Conservation (phyloP, 2,888 invertebrate genomes). For the Parnassius smintheus region DNA sequence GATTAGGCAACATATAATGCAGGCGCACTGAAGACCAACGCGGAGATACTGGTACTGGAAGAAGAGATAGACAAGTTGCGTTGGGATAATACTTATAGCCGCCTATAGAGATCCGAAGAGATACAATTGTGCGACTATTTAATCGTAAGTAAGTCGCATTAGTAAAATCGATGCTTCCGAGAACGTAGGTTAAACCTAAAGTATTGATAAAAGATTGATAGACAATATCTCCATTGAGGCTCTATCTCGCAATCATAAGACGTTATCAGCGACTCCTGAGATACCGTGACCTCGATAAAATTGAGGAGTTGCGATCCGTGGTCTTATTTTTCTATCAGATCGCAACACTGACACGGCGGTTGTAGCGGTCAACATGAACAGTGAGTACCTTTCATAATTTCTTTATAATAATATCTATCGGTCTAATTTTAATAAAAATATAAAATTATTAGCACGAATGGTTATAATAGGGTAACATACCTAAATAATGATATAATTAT, state of each 20-base stretch:
- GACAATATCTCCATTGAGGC: constrained; percentile 56
- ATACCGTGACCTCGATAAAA: constrained; percentile 68
- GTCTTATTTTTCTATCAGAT: constrained; percentile 58
- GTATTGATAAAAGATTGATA: constrained; percentile 52
- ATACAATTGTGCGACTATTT: neutral
- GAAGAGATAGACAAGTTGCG: no score
- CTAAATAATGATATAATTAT: no score
- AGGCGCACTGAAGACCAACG: no score
- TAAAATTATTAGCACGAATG: no score
- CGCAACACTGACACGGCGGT: constrained; percentile 47
- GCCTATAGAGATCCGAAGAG: neutral
- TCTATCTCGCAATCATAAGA: constrained; percentile 44
- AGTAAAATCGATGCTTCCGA: constrained; percentile 1
- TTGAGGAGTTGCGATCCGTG: constrained; percentile 47
- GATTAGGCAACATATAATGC: neutral
- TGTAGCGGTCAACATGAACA: constrained; percentile 64
- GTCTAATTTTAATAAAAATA: no score
- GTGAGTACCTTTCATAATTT: constrained; percentile 50
- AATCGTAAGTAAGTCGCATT: constrained; percentile 2
- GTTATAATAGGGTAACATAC: no score
- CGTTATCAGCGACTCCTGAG: constrained; percentile 52
- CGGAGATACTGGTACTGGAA: no score
- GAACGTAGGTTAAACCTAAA: constrained; percentile 16
- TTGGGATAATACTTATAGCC: neutral
- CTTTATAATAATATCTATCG: neutral